phyloP scores from a whole-genome alignment of 2,113 vertebrate genomes.

The Tylochromis polylepis region DNA sequence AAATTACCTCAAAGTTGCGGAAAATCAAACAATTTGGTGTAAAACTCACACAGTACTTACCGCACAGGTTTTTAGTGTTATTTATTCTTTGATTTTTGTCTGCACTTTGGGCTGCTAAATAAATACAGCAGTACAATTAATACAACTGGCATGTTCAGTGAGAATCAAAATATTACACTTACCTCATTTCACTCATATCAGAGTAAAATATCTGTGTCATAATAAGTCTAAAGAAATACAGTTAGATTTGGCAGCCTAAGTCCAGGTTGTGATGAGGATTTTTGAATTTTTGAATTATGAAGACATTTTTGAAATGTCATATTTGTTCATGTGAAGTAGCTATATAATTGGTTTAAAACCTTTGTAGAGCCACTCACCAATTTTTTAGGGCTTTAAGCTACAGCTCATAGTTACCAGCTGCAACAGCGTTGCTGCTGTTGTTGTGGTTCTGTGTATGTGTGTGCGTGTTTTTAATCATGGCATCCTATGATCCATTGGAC shows the following conservation, averaged over 20 bases:
- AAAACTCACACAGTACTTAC: background rate
- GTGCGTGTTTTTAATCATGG: background rate
- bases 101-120: background rate
- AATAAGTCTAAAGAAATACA: background rate
- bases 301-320: background rate
- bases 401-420: background rate
- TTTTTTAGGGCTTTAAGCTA: background rate
- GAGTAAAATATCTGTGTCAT: background rate
- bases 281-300: background rate
- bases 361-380: background rate
- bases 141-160: background rate
- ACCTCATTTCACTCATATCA: background rate
- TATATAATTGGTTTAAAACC: background rate
- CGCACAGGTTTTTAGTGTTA: background rate
- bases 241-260: background rate
- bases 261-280: background rate
- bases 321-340: background rate
- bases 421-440: background rate
- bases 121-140: background rate
- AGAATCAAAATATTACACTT: background rate
- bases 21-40: conserved; percentile 20
- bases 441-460: background rate
- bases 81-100: background rate
- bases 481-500: background rate
- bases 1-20: conserved; percentile 23